Percentiles rank a stretch among this genome's conserved stretches.
Evolutionary conservation across 2,113 vertebrate species (phyloP).

Genomic region (Thryonomys swinderianus): DNA sequence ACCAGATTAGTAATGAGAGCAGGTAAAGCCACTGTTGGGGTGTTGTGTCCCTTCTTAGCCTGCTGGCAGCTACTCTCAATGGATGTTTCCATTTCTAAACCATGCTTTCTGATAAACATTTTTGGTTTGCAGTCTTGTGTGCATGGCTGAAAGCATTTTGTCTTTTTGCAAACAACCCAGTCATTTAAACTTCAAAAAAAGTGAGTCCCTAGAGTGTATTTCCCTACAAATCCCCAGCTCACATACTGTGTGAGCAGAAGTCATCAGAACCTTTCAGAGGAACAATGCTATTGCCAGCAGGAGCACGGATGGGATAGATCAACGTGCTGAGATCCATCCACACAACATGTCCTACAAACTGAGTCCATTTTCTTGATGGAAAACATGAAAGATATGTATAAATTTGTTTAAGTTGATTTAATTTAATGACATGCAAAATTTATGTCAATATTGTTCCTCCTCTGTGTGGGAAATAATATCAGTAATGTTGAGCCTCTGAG

Average conservation of each 20-base stretch:
- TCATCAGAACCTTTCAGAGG: not conserved
- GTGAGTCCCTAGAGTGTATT: not conserved
- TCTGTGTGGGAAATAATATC: not conserved
- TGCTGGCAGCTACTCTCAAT: not conserved
- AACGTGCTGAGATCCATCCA: not conserved
- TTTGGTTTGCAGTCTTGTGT: not conserved
- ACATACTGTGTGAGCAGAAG: too few species aligned
- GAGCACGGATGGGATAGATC: not conserved
- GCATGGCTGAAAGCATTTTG: not conserved
- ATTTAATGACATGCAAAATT: too few species aligned
- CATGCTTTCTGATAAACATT: too few species aligned
- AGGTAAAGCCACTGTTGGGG: not conserved
- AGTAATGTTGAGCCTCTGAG: not conserved
- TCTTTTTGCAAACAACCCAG: not conserved
- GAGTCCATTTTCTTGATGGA: not conserved
- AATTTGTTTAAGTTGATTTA: not conserved
- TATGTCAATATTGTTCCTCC: too few species aligned
- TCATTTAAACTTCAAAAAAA: not conserved
- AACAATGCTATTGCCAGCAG: too few species aligned
- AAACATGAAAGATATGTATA: not conserved
- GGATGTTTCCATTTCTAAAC: not conserved
- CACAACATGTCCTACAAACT: not conserved
- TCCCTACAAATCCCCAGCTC: too few species aligned
- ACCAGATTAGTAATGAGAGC: not conserved
- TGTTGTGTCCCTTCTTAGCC: not conserved